Base-by-base conservation (phyloP, 64 coral and sea anemone genomes). In the Trachythela sp. region DNA sequence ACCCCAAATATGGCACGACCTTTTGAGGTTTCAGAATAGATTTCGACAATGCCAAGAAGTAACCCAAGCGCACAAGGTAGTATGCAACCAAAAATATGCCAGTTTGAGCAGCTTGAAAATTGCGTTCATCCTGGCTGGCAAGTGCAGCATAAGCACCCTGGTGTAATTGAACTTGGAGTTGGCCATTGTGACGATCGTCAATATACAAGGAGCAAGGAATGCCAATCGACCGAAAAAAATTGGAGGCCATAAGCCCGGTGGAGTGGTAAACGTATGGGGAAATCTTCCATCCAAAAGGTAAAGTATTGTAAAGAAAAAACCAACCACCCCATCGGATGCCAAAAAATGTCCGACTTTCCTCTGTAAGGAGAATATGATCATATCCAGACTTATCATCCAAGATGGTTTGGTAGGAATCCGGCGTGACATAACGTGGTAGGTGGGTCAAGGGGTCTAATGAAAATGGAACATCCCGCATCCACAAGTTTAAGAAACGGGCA, bases 71-170 rank as follows among this genome's bases (percentile, higher is more conserved):
- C 26, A 92, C 35, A 0, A 92, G 54, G 37, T 76, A 83, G 22
- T 29, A 88, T 14, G 68, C 87, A 13, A 71, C 86, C 0, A 92
- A 9, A 48, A 92, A 88, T 24, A 88, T 54, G 13, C 85, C 91
- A 0, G 71, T 54, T 50, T 83, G 22, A 2, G 91, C 85, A 6
- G 59, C 59, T 5, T 2, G 4, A 31, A 68, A 14, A 14, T 68
- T 68, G 15, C 5, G 59, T 68, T 68, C 6, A 68, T 68, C 59
- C 5, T n/a, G 6, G 20, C 5, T 6, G 3, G 59, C 59, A 68
- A 68, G n/a, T 22, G 18, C 6, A 22, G 59, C 20, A 68, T 68
- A 68, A 5, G 59, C 59, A 68, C 59, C 30, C 5, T 31, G 3
- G 7, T 45, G 22, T 22, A 11, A 14, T 13, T 26, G 26, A 31